Conservation (phyloP, 2,888 invertebrate genomes). For the Chloroclystis v-ata region DNA sequence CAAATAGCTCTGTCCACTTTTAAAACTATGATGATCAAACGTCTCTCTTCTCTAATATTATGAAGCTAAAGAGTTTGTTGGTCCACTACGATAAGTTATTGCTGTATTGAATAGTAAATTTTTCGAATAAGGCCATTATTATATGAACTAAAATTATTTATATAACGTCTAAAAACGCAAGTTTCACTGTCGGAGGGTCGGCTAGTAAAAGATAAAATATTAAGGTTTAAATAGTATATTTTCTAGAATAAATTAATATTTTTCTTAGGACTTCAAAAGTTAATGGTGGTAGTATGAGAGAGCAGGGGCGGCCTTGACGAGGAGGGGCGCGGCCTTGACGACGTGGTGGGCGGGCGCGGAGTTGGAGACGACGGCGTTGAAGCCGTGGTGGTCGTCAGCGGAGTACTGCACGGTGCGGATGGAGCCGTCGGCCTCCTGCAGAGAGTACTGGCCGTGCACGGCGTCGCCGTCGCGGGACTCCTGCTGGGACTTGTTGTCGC, state of each 20-base stretch:
- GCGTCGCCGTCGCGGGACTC: slow-evolving; percentile 75
- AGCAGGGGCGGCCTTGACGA: slow-evolving; percentile 35
- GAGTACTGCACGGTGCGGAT: slow-evolving; percentile 75
- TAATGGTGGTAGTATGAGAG: slow-evolving; percentile 43
- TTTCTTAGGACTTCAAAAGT: slow-evolving; percentile 17
- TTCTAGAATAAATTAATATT: slow-evolving; percentile 28
- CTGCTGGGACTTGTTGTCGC: slow-evolving; percentile 77
- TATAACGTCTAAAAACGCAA: no score
- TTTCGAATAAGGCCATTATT: no score
- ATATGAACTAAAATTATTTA: no score
- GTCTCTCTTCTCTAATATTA: no score
- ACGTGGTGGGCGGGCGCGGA: slow-evolving; percentile 39
- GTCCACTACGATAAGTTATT: no score
- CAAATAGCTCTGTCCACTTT: no score
- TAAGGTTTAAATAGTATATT: no score
- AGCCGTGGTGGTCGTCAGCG: slow-evolving; percentile 73
- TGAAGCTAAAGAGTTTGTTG: no score
- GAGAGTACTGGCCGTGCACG: slow-evolving; percentile 75
- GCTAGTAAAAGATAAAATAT: no score
- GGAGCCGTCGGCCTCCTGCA: slow-evolving; percentile 77
- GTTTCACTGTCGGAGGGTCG: no score
- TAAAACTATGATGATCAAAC: no score
- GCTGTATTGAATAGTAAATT: no score
- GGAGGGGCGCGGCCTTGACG: slow-evolving; percentile 29
- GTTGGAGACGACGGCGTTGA: slow-evolving; percentile 56